A percentile compares a stretch with the other conserved stretches of the same genome.
Evolutionary conservation across 2,797 vertebrate genomes (phyloP).

Genomic region (Gadopsis bispinosus): DNA sequence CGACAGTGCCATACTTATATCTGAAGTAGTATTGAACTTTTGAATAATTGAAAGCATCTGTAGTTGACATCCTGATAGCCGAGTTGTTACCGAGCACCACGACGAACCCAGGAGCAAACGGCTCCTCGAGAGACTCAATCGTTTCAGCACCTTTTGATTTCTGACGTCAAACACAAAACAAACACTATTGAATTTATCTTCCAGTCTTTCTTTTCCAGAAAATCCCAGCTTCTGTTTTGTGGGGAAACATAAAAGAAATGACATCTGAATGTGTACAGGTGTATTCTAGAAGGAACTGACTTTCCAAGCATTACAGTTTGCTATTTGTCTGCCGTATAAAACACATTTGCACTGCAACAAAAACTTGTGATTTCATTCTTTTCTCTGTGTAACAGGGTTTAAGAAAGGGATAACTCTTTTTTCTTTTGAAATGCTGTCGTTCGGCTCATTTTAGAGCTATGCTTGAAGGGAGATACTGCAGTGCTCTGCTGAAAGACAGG

Average conservation of each 20-base stretch:
- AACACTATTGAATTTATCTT: neutral
- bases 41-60: neutral
- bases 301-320: constrained; percentile 1
- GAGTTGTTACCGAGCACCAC: neutral
- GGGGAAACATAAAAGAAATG: neutral
- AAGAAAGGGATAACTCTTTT: neutral
- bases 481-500: neutral
- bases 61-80: neutral
- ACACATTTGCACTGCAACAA: constrained; percentile 7
- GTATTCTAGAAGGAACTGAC: neutral
- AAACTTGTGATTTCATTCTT: neutral
- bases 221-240: neutral
- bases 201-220: neutral
- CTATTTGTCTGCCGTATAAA: neutral
- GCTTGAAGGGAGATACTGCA: neutral
- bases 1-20: neutral
- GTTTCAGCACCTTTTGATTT: neutral
- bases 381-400: neutral
- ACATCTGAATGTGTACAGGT: neutral
- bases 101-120: neutral
- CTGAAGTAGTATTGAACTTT: neutral
- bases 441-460: neutral
- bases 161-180: neutral
- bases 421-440: neutral
- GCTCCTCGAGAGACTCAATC: too few species aligned